Evolutionary conservation across 2,113 vertebrate species (phyloP).

Genomic region (Corythaeola cristata): DNA sequence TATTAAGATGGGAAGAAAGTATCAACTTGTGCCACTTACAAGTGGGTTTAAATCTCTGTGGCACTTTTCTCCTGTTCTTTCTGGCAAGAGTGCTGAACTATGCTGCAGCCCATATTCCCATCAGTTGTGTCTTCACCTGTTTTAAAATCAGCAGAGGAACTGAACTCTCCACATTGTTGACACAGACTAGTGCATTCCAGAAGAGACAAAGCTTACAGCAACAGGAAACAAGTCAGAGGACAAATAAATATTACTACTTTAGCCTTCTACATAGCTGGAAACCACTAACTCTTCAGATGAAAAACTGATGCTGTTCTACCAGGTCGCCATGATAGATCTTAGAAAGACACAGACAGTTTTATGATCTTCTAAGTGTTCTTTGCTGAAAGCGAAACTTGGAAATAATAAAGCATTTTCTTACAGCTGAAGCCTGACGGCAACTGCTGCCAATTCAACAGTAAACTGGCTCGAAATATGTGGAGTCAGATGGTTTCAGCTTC

Average conservation of each 20-base stretch:
- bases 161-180: not conserved
- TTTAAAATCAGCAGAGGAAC: not conserved
- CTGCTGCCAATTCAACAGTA: slow-evolving; percentile 44
- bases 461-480: not conserved
- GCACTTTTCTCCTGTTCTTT: not conserved
- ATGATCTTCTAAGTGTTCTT: slow-evolving; percentile 3
- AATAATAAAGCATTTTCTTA: slow-evolving; percentile 52
- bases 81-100: not conserved
- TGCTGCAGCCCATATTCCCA: not conserved
- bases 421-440: slow-evolving; percentile 10
- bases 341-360: slow-evolving; percentile 30
- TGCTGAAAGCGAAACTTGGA: slow-evolving; percentile 44
- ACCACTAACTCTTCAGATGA: not conserved
- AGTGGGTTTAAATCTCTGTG: not conserved
- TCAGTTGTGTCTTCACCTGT: not conserved
- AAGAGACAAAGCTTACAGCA: not conserved
- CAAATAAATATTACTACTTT: not conserved
- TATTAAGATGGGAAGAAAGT: not conserved
- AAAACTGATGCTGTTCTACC: not conserved
- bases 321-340: not conserved
- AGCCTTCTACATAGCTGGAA: not conserved
- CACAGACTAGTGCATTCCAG: not conserved
- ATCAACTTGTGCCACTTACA: not conserved
- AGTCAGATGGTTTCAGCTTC: slow-evolving; percentile 43
- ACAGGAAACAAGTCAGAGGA: not conserved